Percentiles rank a stretch among this genome's conserved stretches.
These are phyloP conservation scores for Megalurothrips usitatus DNA, from an alignment of 2,888 invertebrate species.

Conservation along the genomic window DNA sequence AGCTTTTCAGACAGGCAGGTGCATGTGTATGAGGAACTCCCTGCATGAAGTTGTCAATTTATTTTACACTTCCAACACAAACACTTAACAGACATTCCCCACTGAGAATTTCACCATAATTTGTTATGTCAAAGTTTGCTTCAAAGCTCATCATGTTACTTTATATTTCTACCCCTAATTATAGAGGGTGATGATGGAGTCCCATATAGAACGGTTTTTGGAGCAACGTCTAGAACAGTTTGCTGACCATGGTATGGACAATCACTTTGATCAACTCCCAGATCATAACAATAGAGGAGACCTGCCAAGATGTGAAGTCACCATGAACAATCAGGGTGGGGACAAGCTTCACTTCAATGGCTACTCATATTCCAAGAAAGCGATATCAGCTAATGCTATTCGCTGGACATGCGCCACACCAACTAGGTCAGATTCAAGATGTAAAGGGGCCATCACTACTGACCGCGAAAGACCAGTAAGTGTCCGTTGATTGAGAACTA, in stretches of 20 bases:
- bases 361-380: neutral
- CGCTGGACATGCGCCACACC: conserved; percentile 18
- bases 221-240: conserved; percentile 4
- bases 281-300: neutral
- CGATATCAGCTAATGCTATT: conserved; percentile 1
- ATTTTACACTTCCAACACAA: neutral
- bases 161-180: neutral
- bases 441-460: conserved; percentile 19
- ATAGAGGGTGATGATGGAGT: conserved; percentile 16
- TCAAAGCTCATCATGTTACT: neutral
- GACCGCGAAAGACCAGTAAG: conserved; percentile 16
- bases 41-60: neutral
- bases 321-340: conserved; percentile 22
- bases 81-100: neutral
- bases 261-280: neutral
- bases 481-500: neutral
- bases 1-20: conserved; percentile 2
- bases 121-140: neutral
- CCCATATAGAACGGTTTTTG: neutral
- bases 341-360: conserved; percentile 22
- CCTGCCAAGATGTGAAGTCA: conserved; percentile 12
- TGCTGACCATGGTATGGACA: conserved; percentile 9
- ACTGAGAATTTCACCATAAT: too few relatives aligned
- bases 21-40: conserved; percentile 17
- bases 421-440: conserved; percentile 7